Percentiles rank a stretch among this genome's conserved stretches.
These are phyloP conservation scores for Heterodera carotae DNA, from an alignment of 1,140 invertebrate genomes.

Conservation along the genomic window DNA sequence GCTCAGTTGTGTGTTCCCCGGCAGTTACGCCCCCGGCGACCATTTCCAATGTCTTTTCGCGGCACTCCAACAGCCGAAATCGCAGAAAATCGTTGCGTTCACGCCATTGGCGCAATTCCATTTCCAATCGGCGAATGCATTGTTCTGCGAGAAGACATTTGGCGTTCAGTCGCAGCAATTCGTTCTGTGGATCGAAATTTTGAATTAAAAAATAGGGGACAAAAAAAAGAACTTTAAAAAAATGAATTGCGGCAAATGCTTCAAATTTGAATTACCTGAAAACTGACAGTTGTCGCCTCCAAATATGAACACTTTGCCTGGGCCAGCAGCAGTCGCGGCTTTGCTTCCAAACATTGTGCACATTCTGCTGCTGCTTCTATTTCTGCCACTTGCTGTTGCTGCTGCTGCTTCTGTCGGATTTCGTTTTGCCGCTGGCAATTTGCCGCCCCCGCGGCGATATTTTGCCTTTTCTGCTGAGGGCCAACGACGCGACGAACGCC, in stretches of 20 bases:
- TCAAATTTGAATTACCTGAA: conserved; percentile 13
- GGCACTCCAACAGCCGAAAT: conserved; percentile 27
- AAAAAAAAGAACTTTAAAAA: no score
- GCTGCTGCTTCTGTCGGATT: background rate
- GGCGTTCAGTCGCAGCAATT: conserved; percentile 19
- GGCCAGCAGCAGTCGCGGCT: conserved; percentile 6
- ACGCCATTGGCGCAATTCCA: conserved; percentile 29
- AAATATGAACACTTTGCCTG: conserved; percentile 4
- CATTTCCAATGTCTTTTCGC: conserved; percentile 20
- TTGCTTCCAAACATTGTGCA: conserved; percentile 20
- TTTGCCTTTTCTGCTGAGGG: background rate
- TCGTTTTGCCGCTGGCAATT: conserved; percentile 5
- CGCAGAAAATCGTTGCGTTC: conserved; percentile 23
- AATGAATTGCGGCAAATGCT: no score
- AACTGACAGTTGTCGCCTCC: conserved; percentile 15
- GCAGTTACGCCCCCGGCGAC: conserved; percentile 1
- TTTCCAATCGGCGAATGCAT: conserved; percentile 20
- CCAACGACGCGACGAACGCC: background rate
- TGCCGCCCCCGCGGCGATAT: background rate
- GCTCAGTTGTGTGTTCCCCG: conserved; percentile 1
- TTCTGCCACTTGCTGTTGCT: no score
- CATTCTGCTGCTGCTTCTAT: background rate
- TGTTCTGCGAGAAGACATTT: conserved; percentile 24
- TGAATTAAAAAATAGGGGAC: no score
- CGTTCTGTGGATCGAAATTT: conserved; percentile 5